Conservation (phyloP, 2,113 vertebrate genomes). For the Charadrius vociferus region DNA sequence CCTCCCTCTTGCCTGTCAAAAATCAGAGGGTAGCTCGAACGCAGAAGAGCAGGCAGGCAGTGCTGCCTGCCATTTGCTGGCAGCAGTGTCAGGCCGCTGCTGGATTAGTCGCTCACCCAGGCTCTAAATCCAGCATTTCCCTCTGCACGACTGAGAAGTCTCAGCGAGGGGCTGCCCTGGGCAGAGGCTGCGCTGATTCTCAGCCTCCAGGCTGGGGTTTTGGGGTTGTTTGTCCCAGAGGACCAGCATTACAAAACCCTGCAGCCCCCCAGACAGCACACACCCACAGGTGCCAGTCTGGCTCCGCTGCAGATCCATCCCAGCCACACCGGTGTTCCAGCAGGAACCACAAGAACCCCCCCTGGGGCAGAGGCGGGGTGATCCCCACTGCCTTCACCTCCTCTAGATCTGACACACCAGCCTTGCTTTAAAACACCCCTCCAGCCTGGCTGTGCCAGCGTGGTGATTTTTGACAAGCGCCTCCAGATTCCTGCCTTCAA, state of each 20-base stretch:
- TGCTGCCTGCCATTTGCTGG: not conserved
- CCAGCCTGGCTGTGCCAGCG: not conserved
- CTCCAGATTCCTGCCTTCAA: not conserved
- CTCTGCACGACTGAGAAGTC: not conserved
- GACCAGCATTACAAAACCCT: not conserved
- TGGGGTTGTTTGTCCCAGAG: not conserved
- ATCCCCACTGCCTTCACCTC: not conserved
- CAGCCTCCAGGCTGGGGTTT: not conserved
- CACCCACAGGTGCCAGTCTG: not conserved
- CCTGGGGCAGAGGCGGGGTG: rapidly evolving
- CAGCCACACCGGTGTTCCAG: not conserved
- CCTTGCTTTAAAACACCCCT: not conserved
- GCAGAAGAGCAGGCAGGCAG: not conserved
- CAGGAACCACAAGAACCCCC: not conserved
- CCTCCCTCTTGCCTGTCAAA: not conserved
- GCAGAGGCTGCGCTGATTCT: not conserved
- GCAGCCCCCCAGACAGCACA: not conserved
- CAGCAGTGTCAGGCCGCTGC: not conserved
- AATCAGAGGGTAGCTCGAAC: not conserved
- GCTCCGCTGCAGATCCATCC: not conserved
- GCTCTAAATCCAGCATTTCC: not conserved
- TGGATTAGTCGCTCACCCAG: not conserved
- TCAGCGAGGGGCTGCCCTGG: not conserved
- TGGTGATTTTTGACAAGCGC: not conserved
- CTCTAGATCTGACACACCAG: not conserved